Evolutionary conservation across 2,113 vertebrate genomes (phyloP), one percentile per base, ranked within the genome.

Genomic region (Regulus satrapa): DNA sequence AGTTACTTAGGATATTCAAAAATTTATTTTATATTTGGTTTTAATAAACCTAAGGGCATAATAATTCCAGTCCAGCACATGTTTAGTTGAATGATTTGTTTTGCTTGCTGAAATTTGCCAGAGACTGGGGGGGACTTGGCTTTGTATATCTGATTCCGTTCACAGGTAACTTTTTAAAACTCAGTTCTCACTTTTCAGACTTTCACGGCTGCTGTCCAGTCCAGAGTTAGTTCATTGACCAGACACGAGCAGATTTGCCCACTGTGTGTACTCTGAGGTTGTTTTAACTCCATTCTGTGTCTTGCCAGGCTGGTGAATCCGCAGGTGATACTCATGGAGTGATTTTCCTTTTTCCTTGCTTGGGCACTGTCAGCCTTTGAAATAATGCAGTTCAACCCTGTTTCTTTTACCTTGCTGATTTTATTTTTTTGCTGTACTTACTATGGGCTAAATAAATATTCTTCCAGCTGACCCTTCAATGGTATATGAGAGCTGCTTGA

Each of bases 1-100:
- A 59, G 10, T 2, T 72, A 32, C 12, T 85, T 58, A 32, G 7
- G 2, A 0, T 14, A 17, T 20, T 40, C 3, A 5, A 3, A 18
- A 49, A 19, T 6, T 54, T 23, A 8, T 66, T 69, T 91, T 34
- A 7, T 19, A 52, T 77, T 80, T 77, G 18, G 5, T 26, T 92
- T 96, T 84, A 86, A 49, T 88, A 36, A 88, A 29, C 13, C 10
- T 10, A 62, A 55, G 46, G 12, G 23, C 13, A 5, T 77, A 84
- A 85, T 4, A 23, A 20, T 77, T 88, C 18, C 38, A 15, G 8
- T 84, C 46, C 38, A 67, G 29, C 19, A 14, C 62, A 31, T 73
- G 14, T 56, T 73, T 55, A 66, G 54, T 52, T 0, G 2, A 61
- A 18, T 73, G 32, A 38, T 84, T 73, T 83, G 40, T 45, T 91